Evolutionary conservation across 2,888 invertebrate genomes (phyloP).

Genomic region (Ligdia adustata): DNA sequence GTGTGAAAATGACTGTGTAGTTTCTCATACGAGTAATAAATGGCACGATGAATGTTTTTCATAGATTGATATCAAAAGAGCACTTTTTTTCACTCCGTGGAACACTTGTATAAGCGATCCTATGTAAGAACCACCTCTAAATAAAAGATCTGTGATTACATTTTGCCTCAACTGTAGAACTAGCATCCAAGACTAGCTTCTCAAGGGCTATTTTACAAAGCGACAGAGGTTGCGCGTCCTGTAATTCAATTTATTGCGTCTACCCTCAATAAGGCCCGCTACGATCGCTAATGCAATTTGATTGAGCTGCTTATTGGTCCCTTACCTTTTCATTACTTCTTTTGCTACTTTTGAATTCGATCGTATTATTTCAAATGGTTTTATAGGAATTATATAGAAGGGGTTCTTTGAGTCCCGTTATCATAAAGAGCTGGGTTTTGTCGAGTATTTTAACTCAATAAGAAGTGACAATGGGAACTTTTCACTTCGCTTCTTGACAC

Average conservation of each 20-base stretch:
- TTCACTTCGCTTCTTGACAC: constrained; percentile 65
- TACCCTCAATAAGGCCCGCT: constrained; percentile 57
- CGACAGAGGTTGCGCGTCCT: constrained; percentile 60
- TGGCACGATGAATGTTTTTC: no score
- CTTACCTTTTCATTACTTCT: constrained; percentile 73
- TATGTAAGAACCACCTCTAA: constrained; percentile 19
- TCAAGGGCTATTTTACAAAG: constrained; percentile 60
- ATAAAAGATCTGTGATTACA: constrained; percentile 57
- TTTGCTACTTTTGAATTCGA: constrained; percentile 45
- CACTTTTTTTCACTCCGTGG: no score
- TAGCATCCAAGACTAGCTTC: constrained; percentile 39
- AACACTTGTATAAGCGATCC: background rate
- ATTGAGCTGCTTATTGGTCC: constrained; percentile 77
- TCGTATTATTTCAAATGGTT: no score
- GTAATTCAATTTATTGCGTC: constrained; percentile 76
- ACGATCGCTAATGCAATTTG: constrained; percentile 75
- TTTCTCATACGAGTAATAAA: no score
- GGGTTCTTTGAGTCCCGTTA: constrained; percentile 32
- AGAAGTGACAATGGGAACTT: constrained; percentile 62
- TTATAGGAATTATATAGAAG: constrained; percentile 19
- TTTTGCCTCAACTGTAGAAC: constrained; percentile 33
- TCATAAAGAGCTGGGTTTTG: no score
- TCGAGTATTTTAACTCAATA: no score
- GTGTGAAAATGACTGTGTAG: no score
- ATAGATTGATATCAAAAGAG: no score